Evolutionary conservation across 2,888 invertebrate species (phyloP), one percentile per base, ranked within the genome.

Genomic region (Eulithis prunata): DNA sequence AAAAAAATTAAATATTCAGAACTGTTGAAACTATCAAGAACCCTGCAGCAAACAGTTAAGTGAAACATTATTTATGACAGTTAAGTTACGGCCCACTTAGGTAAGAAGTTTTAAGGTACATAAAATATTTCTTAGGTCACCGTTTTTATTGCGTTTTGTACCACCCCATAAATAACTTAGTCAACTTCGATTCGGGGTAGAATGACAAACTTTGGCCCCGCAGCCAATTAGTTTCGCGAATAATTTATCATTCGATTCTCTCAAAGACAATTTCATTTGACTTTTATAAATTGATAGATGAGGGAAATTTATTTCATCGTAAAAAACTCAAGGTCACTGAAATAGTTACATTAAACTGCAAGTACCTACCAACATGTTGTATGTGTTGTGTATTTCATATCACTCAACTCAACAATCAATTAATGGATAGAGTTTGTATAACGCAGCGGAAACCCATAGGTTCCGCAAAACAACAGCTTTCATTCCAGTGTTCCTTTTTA

Each of bases 211-310:
- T 74, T 71, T 62, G 53, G 61, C 70, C 65, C 60, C 63, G 67
- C 61, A 68, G 58, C 69, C 71, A 72, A 74, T 74, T 72, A 72
- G 74, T 71, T 71, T 51, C 11, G 41, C 54, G 69, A 66, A 72
- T 72, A 71, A 74, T 72, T 72, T 68, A 71, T 72, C 72, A 71
- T 71, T 71, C 52, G 66, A 66, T 69, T 69, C 66, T 58, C 69
- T 63, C 14, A 51, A 45, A 65, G 59, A 66, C 66, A 69, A 68
- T 69, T 71, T 65, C 58, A 62, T 58, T 47, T 62, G 68, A 66
- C 62, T 64, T 67, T 63, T 54, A 38, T 8, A 13, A 36, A 53
- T 58, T 66, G 67, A 66, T 64, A 49, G 60, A 64, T 63, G 62
- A 61, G 21, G 45, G 41, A 54, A 66, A 54, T 66, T 38, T 14